Evolutionary conservation across 2,888 invertebrate species (phyloP).

Genomic region (Halictus quadricinctus): DNA sequence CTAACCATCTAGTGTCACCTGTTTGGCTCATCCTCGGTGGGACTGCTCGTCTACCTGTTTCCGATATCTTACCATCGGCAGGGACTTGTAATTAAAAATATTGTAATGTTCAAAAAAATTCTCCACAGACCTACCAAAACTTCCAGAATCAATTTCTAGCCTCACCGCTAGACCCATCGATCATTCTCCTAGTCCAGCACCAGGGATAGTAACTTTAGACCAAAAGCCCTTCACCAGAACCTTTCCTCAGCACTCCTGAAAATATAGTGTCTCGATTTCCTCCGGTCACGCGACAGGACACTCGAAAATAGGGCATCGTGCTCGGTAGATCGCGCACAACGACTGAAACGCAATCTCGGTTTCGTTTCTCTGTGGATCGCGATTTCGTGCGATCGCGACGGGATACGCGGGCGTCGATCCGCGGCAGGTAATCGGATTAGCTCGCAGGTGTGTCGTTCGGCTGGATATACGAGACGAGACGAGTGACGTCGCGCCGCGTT

Average conservation of each 20-base stretch:
- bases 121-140: neutral
- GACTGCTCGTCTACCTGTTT: neutral
- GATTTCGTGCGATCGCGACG: conserved; percentile 51
- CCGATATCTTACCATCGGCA: neutral
- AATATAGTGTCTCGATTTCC: neutral
- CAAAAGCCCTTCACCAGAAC: neutral
- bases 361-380: conserved; percentile 32
- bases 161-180: neutral
- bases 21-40: conserved; percentile 7
- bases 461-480: conserved; percentile 19
- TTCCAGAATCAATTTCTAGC: neutral
- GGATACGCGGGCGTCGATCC: conserved; percentile 45
- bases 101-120: neutral
- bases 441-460: conserved; percentile 60
- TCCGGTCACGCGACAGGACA: conserved; percentile 21
- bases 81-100: neutral
- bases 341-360: conserved; percentile 43
- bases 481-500: neutral
- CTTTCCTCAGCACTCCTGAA: no score
- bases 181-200: neutral
- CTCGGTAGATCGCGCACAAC: conserved; percentile 10
- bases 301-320: conserved; percentile 33
- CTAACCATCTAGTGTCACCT: neutral
- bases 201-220: neutral
- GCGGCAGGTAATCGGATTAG: conserved; percentile 66